phyloP scores from a whole-genome alignment of 2,113 vertebrate species.

The Semicossyphus pulcher region DNA sequence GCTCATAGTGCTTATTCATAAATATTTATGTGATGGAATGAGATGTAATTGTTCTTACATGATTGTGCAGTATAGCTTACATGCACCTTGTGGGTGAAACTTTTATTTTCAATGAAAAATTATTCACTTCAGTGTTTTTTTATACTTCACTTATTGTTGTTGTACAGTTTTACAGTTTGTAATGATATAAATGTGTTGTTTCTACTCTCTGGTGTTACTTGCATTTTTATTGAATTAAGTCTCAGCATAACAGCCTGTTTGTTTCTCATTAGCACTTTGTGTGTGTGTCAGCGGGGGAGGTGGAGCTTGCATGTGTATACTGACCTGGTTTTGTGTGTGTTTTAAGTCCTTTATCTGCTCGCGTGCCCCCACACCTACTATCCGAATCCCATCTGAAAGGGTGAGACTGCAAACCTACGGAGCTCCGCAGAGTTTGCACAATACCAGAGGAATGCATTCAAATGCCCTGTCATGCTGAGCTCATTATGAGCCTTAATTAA shows the following conservation, averaged over 20 bases:
- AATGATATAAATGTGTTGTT: constrained; percentile 66
- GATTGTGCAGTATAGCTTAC: constrained; percentile 65
- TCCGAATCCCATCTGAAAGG: constrained; percentile 62
- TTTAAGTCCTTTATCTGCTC: constrained; percentile 65
- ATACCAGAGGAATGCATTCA: constrained; percentile 80
- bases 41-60: constrained; percentile 71
- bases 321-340: constrained; percentile 61
- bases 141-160: constrained; percentile 61
- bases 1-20: constrained; percentile 34
- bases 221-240: constrained; percentile 41
- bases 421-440: constrained; percentile 81
- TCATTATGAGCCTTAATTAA: constrained; percentile 86
- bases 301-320: constrained; percentile 10
- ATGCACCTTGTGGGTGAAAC: constrained; percentile 85
- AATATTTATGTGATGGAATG: constrained; percentile 65
- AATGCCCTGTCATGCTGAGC: constrained; percentile 75
- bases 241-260: constrained; percentile 51
- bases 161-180: constrained; percentile 67
- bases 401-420: constrained; percentile 32
- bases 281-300: constrained; percentile 28
- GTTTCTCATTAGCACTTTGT: constrained; percentile 61
- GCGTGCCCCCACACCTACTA: constrained; percentile 49
- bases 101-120: constrained; percentile 92
- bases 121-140: constrained; percentile 67
- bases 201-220: constrained; percentile 48